phyloP scores from a whole-genome alignment of 92 coral and sea anemone species.

The Heliopora coerulea region DNA sequence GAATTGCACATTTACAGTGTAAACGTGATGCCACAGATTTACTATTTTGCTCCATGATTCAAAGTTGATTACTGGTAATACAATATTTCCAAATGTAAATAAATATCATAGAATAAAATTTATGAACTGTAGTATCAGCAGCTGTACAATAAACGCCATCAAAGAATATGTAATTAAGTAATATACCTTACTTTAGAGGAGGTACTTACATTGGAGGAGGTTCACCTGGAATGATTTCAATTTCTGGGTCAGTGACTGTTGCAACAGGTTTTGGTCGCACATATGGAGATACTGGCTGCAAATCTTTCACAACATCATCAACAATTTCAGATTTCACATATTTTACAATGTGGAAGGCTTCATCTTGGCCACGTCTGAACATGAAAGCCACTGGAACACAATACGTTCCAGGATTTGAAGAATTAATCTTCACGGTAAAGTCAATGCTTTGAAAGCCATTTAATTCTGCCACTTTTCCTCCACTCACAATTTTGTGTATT shows the following conservation, averaged over 20 bases:
- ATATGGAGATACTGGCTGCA: conserved; percentile 62
- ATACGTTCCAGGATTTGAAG: conserved; percentile 19
- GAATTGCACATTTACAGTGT: too few species aligned
- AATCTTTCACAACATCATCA: conserved; percentile 56
- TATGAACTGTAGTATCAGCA: too few species aligned
- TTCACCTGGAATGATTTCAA: conserved; percentile 58
- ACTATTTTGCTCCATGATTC: too few species aligned
- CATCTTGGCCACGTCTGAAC: conserved; percentile 17
- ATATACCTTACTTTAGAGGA: too few species aligned
- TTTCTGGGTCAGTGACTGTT: conserved; percentile 68
- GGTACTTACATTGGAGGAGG: conserved; percentile 68
- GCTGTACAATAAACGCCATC: too few species aligned
- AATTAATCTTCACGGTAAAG: not conserved
- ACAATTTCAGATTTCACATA: conserved; percentile 66
- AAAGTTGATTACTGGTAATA: too few species aligned
- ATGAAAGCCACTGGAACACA: conserved; percentile 16
- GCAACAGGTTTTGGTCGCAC: conserved; percentile 71
- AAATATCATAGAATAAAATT: too few species aligned
- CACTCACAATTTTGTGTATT: conserved; percentile 9
- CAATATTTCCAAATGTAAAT: too few species aligned
- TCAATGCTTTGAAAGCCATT: not conserved
- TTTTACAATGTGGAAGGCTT: conserved; percentile 65
- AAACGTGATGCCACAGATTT: too few species aligned
- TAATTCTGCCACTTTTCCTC: not conserved
- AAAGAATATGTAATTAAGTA: too few species aligned